Conservation (phyloP, 2,888 invertebrate genomes). For the Spisula solida region DNA sequence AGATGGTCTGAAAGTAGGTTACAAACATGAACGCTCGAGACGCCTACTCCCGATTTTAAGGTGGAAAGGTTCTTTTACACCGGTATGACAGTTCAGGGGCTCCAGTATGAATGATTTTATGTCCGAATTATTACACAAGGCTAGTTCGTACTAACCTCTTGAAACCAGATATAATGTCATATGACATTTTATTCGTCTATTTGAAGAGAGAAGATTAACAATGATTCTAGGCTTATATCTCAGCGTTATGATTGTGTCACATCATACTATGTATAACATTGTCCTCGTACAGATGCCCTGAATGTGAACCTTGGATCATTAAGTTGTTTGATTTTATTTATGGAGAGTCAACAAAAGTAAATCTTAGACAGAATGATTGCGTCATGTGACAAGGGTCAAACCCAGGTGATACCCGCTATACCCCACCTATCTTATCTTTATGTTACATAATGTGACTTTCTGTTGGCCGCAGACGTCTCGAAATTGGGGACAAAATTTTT, state of each 20-base stretch:
- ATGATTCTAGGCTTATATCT: neutral
- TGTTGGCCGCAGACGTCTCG: conserved; percentile 26
- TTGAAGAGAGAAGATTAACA: neutral
- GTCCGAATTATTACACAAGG: too few species aligned
- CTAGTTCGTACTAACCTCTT: too few species aligned
- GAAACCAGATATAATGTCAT: neutral
- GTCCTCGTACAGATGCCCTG: conserved; percentile 17
- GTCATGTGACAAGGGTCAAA: conserved; percentile 57
- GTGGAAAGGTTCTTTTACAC: too few species aligned
- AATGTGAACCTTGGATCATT: conserved; percentile 20
- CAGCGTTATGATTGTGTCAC: neutral
- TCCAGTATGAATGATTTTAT: too few species aligned
- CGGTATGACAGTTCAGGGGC: too few species aligned
- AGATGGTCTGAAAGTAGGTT: too few species aligned
- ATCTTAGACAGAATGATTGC: conserved; percentile 54
- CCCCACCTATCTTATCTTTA: conserved; percentile 51
- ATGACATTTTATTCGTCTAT: neutral
- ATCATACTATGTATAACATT: neutral
- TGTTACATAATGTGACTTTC: conserved; percentile 38
- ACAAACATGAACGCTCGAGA: too few species aligned
- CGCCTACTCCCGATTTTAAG: too few species aligned
- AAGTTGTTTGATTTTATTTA: conserved; percentile 39
- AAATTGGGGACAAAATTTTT: conserved; percentile 12
- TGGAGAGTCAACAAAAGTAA: conserved; percentile 61
- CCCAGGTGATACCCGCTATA: conserved; percentile 42